Evolutionary conservation across 2,888 invertebrate genomes (phyloP), one percentile per base, ranked within the genome.

Genomic region (Drosophila nr. medialis): DNA sequence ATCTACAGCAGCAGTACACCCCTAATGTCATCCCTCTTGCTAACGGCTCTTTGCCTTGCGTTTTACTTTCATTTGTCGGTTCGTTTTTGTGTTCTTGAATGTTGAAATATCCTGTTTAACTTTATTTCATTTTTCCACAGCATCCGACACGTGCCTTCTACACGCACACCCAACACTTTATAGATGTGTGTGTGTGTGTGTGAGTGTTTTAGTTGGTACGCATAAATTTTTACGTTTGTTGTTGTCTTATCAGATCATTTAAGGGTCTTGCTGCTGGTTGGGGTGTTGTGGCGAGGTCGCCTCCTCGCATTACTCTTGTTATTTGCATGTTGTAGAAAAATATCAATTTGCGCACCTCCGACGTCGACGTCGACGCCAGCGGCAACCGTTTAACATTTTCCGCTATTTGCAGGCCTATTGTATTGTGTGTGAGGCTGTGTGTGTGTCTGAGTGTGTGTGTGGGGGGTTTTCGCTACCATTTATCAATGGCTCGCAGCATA

Each of bases 181-280:
- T 24, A 8, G 15, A 24, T 45, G 21, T 45, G 21, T 34, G 13
- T 64, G 38, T 40, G 55, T 55, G 30, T 55, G 62, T 69, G 72
- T 82, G 67, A 81, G 70, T 77, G 63, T 71, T 72, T 84, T 86
- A 85, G 84, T 89, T 85, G 89, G 82, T 75, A 81, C 87, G 89
- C 89, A 85, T 89, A 85, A 84, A 85, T 85, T 84, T 85, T 89
- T 84, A 85, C 85, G 87, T 84, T 85, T 86, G 89, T 84, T 85
- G 89, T 89, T 85, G 89, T 84, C 87, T 85, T 85, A 85, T 85
- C 85, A 89, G 85, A 89, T 85, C 85, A 85, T 85, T 85, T 89
- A 84, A 75, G 85, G 75, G 60, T 45, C 55, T 66, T 48, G 58
- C 48, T 13, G 60, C 54, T 24, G 36, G 18, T 4, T 29, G 64